Percentiles rank a stretch among this genome's conserved stretches.
Evolutionary conservation across 2,113 vertebrate species (phyloP).

Genomic region (Acrocephalus kingi): DNA sequence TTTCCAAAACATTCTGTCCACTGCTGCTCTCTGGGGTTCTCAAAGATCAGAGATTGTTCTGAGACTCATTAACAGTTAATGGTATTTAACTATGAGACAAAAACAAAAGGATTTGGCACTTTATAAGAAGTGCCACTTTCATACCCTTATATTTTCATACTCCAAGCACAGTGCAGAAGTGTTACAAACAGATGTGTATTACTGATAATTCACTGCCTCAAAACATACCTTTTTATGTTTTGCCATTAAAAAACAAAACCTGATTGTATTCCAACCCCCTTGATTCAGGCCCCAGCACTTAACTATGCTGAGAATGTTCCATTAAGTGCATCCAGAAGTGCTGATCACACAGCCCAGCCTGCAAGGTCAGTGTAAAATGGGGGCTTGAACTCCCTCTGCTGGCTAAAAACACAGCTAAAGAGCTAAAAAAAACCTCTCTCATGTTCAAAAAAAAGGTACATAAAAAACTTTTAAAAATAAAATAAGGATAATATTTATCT

Average conservation of each 20-base stretch:
- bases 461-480: neutral
- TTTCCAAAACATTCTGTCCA: neutral
- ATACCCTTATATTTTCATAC: neutral
- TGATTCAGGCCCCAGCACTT: slow-evolving; percentile 11
- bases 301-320: slow-evolving; percentile 21
- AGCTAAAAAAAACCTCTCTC: neutral
- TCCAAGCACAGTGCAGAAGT: neutral
- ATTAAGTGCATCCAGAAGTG: slow-evolving; percentile 17
- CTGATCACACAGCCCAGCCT: neutral
- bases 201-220: neutral
- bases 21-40: neutral
- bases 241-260: neutral
- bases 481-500: neutral
- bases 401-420: neutral
- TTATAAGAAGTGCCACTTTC: neutral
- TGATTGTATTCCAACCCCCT: neutral
- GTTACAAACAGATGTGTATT: neutral
- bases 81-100: neutral
- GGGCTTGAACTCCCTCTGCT: slow-evolving; percentile 11
- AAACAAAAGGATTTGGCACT: neutral
- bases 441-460: fast-evolving
- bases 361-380: neutral
- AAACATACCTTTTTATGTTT: neutral
- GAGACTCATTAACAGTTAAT: neutral
- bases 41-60: neutral